Percentiles rank a stretch among this genome's conserved stretches.
These are phyloP conservation scores for Blomia tropicalis DNA, from an alignment of 2,888 invertebrate species.

Conservation along the genomic window DNA sequence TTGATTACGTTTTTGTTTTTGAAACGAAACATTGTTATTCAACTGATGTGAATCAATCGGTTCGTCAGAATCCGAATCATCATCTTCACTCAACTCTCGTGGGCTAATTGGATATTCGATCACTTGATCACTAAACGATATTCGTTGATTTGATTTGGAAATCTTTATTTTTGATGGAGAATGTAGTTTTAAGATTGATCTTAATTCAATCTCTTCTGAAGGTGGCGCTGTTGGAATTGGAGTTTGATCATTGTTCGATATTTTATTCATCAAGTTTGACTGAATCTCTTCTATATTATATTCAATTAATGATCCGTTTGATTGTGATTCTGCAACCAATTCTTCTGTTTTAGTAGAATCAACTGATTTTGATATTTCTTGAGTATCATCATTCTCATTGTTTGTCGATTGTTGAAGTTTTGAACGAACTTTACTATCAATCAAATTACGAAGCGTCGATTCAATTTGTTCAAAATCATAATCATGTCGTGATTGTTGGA, in stretches of 20 bases:
- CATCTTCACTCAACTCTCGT: conserved; percentile 3
- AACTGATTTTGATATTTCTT: background rate
- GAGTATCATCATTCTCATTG: background rate
- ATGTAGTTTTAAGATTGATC: background rate
- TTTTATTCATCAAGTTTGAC: too few relatives aligned
- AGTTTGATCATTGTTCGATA: background rate
- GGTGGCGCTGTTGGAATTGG: too few relatives aligned
- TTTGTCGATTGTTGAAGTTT: background rate
- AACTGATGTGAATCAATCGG: background rate
- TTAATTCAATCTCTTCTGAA: too few relatives aligned
- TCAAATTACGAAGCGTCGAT: background rate
- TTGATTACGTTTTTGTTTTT: background rate
- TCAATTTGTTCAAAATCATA: conserved; percentile 17
- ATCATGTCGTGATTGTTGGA: conserved; percentile 18
- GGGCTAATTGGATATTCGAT: conserved; percentile 21
- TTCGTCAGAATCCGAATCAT: background rate
- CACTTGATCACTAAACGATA: conserved; percentile 16
- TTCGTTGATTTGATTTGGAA: background rate
- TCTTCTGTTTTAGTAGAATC: background rate
- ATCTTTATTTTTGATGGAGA: background rate
- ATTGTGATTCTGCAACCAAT: background rate
- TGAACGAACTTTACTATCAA: conserved; percentile 13
- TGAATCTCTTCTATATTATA: background rate
- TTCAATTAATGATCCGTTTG: background rate
- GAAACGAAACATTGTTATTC: background rate